Percentiles rank a stretch among this genome's conserved stretches.
Conservation (phyloP, 2,888 invertebrate genomes). For the Exephanes ischioxanthus region DNA sequence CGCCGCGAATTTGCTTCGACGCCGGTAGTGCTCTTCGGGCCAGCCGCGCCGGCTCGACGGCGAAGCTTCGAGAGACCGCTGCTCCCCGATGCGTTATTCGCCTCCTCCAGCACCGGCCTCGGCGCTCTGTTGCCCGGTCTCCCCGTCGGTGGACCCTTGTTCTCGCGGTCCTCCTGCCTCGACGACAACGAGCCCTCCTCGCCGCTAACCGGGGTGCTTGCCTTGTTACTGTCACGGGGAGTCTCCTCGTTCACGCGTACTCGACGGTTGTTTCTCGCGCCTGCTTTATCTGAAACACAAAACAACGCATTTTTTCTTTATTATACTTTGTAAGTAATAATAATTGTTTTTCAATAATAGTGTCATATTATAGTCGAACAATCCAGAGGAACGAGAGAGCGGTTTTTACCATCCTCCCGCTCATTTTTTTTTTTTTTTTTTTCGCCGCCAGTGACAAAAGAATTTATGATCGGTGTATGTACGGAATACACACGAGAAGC, state of each 20-base stretch:
- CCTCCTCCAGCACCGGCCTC: constrained; percentile 81
- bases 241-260: constrained; percentile 80
- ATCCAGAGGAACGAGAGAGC: neutral
- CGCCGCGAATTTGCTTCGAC: constrained; percentile 74
- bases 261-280: constrained; percentile 79
- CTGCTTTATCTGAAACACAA: constrained; percentile 81
- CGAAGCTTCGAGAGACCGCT: constrained; percentile 79
- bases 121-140: constrained; percentile 79
- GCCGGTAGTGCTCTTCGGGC: constrained; percentile 64
- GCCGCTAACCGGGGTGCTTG: constrained; percentile 62
- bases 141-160: constrained; percentile 81
- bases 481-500: constrained; percentile 63
- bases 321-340: neutral
- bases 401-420: constrained; percentile 4
- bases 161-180: constrained; percentile 82
- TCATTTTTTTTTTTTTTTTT: constrained; percentile 64
- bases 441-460: constrained; percentile 68
- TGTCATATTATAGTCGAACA: neutral
- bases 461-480: constrained; percentile 75
- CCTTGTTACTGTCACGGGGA: constrained; percentile 77
- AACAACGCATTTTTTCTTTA: constrained; percentile 11
- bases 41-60: constrained; percentile 76
- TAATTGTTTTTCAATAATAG: neutral
- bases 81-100: constrained; percentile 78
- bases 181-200: constrained; percentile 73